Evolutionary conservation across 2,797 vertebrate genomes (phyloP), one percentile per base, ranked within the genome.

Genomic region (Novumbra hubbsi): DNA sequence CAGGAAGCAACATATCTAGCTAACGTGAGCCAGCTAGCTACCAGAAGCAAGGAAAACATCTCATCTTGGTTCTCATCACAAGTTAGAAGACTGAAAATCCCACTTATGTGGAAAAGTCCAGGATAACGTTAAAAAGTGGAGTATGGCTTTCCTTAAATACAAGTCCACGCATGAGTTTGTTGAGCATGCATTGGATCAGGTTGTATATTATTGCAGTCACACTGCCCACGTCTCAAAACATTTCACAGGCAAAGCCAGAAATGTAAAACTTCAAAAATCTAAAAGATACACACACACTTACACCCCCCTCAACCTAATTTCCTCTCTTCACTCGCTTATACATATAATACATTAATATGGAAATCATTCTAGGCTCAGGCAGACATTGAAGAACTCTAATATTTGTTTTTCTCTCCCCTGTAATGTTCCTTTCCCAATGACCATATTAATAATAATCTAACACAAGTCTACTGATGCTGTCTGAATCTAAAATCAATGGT

Each of bases 381-480:
- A 68, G 50, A 80, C 86, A 89, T 91, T 88, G 91, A 89, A 85
- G 88, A 90, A 84, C 84, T 85, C 91, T 93, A 93, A 93, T 94
- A 93, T 93, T 94, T 93, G 91, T 93, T 93, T 92, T 94, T 88
- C 87, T 86, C 90, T 92, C 86, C 88, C 90, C 90, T 91, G 91
- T 91, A 92, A 91, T 91, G 90, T 91, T 89, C 91, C 92, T 89
- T 87, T 92, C 89, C 88, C 92, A 92, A 91, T 92, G 89, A 93
- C 89, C 88, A 89, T 92, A 93, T 94, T 93, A 92, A 92, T 92
- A 92, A 93, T 92, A 92, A 93, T 92, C 92, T 94, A 90, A 7
- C 88, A 88, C 85, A 82, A 88, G 89, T 91, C 86, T 88, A 78
- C 87, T 28, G 14, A 81, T 88, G 89, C 87, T 86, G 87, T 88